Percentiles rank a stretch among this genome's conserved stretches.
Evolutionary conservation across 2,113 vertebrate species (phyloP).

Genomic region (Euleptes europaea): DNA sequence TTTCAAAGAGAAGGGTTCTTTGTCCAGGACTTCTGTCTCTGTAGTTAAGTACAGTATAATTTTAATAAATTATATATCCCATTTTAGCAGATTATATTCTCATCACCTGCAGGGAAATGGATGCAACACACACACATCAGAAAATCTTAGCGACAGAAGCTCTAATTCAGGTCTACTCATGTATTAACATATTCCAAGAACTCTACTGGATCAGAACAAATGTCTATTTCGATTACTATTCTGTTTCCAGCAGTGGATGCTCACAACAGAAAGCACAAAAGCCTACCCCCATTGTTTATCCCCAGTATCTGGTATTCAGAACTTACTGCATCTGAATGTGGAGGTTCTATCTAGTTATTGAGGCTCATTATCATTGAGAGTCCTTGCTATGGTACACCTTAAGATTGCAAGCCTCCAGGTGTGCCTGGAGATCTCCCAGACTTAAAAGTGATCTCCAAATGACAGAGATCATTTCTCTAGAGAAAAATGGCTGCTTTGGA

Average conservation of each 20-base stretch:
- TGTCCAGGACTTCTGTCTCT: slow-evolving; percentile 7
- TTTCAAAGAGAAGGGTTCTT: slow-evolving; percentile 16
- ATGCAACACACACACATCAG: background rate
- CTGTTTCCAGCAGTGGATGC: background rate
- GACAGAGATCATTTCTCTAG: too few relatives aligned
- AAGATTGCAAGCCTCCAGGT: background rate
- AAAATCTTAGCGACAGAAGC: slow-evolving; percentile 20
- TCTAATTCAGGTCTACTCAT: background rate
- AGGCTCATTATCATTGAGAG: too few relatives aligned
- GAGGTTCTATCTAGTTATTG: background rate
- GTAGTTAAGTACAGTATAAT: slow-evolving; percentile 34
- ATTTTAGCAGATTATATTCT: slow-evolving; percentile 48
- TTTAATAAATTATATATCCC: slow-evolving; percentile 54
- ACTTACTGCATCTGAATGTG: too few relatives aligned
- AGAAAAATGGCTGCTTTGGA: too few relatives aligned
- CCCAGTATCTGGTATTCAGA: background rate
- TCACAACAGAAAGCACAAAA: background rate
- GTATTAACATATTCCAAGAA: too few relatives aligned
- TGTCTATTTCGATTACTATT: background rate
- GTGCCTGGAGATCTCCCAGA: too few relatives aligned
- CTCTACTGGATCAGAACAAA: background rate
- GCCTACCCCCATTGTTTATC: background rate
- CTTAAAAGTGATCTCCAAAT: too few relatives aligned
- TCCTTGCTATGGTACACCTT: background rate
- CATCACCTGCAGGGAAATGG: slow-evolving; percentile 22